phyloP scores from a whole-genome alignment of 2,888 invertebrate genomes.

The Idaea biselata region DNA sequence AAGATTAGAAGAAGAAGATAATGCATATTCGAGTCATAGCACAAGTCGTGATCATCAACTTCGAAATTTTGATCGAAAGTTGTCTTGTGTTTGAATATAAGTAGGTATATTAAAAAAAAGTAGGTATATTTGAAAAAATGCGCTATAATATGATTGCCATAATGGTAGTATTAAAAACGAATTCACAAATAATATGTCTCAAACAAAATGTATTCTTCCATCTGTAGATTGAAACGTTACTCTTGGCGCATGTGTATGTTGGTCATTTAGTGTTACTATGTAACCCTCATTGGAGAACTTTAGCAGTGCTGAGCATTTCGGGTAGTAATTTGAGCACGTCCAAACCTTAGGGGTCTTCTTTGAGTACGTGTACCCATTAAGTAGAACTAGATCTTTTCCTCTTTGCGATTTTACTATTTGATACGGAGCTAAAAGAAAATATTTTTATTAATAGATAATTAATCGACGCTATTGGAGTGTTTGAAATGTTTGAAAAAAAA shows the following conservation, averaged over 20 bases:
- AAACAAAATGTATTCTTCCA: slow-evolving; percentile 4
- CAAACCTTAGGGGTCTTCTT: slow-evolving; percentile 27
- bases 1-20: too few species aligned
- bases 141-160: too few species aligned
- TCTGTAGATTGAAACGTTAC: slow-evolving; percentile 5
- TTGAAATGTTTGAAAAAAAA: too few species aligned
- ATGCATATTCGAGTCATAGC: too few species aligned
- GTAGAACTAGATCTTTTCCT: slow-evolving; percentile 40
- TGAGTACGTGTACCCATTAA: slow-evolving; percentile 42
- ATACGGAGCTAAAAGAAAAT: slow-evolving; percentile 11
- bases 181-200: slow-evolving; percentile 1
- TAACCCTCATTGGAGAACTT: slow-evolving; percentile 20
- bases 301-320: slow-evolving; percentile 32
- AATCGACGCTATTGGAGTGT: too few species aligned
- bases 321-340: slow-evolving; percentile 27
- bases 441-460: not conserved
- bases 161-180: too few species aligned
- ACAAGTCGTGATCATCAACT: too few species aligned
- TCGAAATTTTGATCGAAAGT: too few species aligned
- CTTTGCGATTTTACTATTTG: slow-evolving; percentile 36
- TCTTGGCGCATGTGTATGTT: slow-evolving; percentile 28
- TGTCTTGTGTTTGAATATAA: too few species aligned
- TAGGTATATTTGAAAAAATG: too few species aligned
- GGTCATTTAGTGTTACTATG: slow-evolving; percentile 12
- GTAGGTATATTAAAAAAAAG: too few species aligned